A percentile compares a stretch with the other conserved stretches of the same genome.
phyloP scores from a whole-genome alignment of 37 sponge, comb jelly and placozoan species.

The Aplysina aerophoba region DNA sequence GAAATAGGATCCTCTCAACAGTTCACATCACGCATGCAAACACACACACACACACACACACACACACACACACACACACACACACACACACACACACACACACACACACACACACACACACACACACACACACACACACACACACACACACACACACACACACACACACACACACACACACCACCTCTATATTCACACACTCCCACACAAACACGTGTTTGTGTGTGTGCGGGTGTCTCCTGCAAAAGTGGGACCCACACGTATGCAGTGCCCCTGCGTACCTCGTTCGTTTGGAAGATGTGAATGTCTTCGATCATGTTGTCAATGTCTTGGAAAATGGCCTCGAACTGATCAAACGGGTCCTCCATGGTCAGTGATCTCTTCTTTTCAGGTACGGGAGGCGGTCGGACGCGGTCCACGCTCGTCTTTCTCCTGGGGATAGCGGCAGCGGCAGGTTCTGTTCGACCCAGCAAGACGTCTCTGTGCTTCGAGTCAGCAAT shows the following conservation, averaged over 20 bases:
- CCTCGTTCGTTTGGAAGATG: neutral
- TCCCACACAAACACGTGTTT: neutral
- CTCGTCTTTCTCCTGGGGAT: neutral
- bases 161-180: neutral
- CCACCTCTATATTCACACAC: neutral
- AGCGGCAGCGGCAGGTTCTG: neutral
- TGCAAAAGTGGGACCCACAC: no score
- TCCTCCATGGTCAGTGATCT: neutral
- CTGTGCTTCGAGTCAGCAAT: conserved; percentile 40
- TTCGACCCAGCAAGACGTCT: conserved; percentile 11
- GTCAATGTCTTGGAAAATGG: conserved; percentile 31
- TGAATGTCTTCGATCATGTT: conserved; percentile 18
- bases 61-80: neutral
- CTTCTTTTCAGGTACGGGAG: neutral
- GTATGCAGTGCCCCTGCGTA: neutral
- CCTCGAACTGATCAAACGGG: conserved; percentile 23
- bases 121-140: no score
- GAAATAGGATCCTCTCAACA: no score
- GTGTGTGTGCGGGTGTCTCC: no score
- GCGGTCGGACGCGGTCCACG: neutral
- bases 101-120: no score
- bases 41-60: neutral
- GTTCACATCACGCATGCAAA: no score
- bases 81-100: no score
- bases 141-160: no score